phyloP scores from a whole-genome alignment of 2,888 invertebrate genomes.

The Hyppa rectilinea region DNA sequence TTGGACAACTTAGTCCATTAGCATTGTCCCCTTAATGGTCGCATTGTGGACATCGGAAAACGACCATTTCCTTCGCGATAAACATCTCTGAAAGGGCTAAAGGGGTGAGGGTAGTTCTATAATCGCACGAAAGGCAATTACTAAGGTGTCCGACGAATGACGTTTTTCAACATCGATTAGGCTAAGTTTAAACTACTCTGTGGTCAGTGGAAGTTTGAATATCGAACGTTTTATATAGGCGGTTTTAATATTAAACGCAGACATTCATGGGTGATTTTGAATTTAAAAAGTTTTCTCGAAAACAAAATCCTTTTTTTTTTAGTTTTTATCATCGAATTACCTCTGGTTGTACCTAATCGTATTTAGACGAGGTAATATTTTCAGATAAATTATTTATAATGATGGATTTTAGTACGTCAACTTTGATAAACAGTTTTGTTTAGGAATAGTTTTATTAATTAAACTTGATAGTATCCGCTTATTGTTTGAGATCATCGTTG shows the following conservation, averaged over 20 bases:
- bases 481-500: background rate
- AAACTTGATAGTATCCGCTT: background rate
- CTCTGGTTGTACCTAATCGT: too few relatives aligned
- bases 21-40: constrained; percentile 87
- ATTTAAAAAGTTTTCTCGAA: background rate
- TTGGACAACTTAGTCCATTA: constrained; percentile 85
- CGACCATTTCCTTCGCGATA: constrained; percentile 90
- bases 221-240: constrained; percentile 23
- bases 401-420: background rate
- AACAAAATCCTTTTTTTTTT: too few relatives aligned
- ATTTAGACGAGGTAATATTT: constrained; percentile 5
- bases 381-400: background rate
- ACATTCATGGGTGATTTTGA: background rate
- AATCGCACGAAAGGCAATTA: constrained; percentile 85
- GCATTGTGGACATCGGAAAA: constrained; percentile 89
- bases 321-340: too few relatives aligned
- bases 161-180: constrained; percentile 66
- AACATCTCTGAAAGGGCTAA: constrained; percentile 90
- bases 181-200: constrained; percentile 58
- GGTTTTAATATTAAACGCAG: background rate
- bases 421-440: constrained; percentile 15
- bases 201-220: constrained; percentile 37
- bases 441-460: background rate
- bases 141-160: constrained; percentile 74
- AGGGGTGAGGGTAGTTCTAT: constrained; percentile 85